Evolutionary conservation across 2,113 vertebrate genomes (phyloP), one percentile per base, ranked within the genome.

Genomic region (Rhinolophus sinicus): DNA sequence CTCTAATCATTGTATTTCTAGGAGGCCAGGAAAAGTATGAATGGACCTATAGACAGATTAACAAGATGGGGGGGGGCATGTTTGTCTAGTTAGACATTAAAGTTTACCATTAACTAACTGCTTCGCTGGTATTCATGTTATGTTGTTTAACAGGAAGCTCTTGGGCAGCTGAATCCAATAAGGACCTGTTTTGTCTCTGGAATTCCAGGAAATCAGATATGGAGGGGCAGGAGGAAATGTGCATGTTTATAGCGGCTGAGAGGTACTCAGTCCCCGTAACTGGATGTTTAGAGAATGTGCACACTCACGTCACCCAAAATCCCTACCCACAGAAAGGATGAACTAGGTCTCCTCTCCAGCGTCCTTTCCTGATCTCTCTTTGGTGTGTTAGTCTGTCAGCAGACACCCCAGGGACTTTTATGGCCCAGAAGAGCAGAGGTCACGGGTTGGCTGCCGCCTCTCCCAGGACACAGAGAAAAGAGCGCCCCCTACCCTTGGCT

Each of bases 91-190:
- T 83, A 86, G 93, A 88, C 77, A 88, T 96, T 47, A 9, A 95
- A 93, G 94, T 95, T 98, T 97, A 94, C 96, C 80, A 95, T 98
- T 97, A 98, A 95, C 96, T 88, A 90, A 87, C 70, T 67, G 88
- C 10, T 94, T 75, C 64, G 44, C 62, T 95, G 96, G 97, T 86
- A 98, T 97, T 97, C 93, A 28, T 89, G 97, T 92, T 96, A 96
- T 95, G 95, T 92, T 95, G 88, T 72, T 64, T 85, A 96, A 93
- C 26, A 83, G 78, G 73, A 33, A 52, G 67, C 12, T 4, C 33
- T 33, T 58, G 62, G 88, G 40, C 69, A 88, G 88, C 73, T 30
- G 58, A 75, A 82, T 97, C 52, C 69, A 96, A 91, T 64, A 86
- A 52, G 67, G 93, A 93, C 86, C 64, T 47, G 24, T 35, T 91